Conservation (phyloP, 1,140 invertebrate genomes). For the Ephestia elutella region DNA sequence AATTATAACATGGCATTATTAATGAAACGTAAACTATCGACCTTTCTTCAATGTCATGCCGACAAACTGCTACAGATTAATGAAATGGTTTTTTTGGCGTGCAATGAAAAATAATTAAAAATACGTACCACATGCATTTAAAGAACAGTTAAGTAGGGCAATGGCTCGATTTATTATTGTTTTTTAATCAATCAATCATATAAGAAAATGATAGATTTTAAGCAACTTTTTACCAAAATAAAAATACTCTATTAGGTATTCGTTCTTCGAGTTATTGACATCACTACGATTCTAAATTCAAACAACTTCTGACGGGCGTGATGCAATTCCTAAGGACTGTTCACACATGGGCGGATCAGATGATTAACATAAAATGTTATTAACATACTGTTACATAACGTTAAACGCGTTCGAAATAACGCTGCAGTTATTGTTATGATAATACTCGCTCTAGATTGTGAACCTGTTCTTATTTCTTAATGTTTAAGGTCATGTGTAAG, state of each 20-base stretch:
- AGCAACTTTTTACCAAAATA: too few relatives aligned
- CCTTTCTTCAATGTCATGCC: neutral
- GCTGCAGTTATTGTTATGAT: conserved; percentile 16
- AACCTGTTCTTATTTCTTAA: conserved; percentile 19
- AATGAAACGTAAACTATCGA: neutral
- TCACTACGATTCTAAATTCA: neutral
- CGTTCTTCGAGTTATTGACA: neutral
- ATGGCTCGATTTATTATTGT: too few relatives aligned
- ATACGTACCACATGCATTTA: neutral
- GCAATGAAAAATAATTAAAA: neutral
- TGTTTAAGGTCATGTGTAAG: neutral
- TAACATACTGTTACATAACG: conserved; percentile 9
- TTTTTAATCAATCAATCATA: too few relatives aligned
- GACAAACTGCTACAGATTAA: neutral
- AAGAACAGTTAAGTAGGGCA: neutral
- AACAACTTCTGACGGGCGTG: conserved; percentile 5
- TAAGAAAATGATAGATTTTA: too few relatives aligned
- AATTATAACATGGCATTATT: too few relatives aligned
- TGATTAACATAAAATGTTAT: conserved; percentile 13
- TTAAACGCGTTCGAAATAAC: conserved; percentile 3
- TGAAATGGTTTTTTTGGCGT: neutral
- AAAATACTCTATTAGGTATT: too few relatives aligned
- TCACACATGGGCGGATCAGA: conserved; percentile 14
- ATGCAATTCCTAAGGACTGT: conserved; percentile 9
- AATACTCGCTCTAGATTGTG: conserved; percentile 14